Evolutionary conservation across 2,797 vertebrate species (phyloP).

Genomic region (Okamejei kenojei): DNA sequence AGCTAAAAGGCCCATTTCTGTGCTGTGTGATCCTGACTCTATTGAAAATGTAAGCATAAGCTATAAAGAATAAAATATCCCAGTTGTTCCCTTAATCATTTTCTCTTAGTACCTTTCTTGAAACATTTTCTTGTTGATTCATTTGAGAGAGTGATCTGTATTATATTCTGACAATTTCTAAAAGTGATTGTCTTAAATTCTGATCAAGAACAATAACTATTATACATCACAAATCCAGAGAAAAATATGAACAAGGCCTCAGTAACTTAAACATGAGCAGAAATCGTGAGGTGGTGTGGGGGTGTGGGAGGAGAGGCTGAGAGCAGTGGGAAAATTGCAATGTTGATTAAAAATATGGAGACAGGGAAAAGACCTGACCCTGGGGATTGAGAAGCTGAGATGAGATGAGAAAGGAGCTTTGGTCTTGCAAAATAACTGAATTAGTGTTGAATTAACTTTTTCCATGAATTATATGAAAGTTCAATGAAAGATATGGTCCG

Average conservation of each 20-base stretch:
- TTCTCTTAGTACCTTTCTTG: not conserved
- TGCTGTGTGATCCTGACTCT: no score
- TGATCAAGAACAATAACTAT: not conserved
- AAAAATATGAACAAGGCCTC: not conserved
- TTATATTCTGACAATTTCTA: not conserved
- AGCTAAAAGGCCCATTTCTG: no score
- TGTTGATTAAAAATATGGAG: not conserved
- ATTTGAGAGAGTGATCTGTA: not conserved
- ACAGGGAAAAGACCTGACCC: not conserved
- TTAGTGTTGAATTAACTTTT: constrained; percentile 2
- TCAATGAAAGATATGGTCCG: constrained; percentile 19
- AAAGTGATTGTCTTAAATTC: not conserved
- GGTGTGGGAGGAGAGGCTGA: not conserved
- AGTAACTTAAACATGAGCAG: no score
- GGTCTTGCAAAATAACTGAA: not conserved
- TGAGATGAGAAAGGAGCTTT: not conserved
- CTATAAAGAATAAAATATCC: not conserved
- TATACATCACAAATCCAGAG: not conserved
- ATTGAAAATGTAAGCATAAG: no score
- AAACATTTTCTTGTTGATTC: no score
- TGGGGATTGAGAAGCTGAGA: not conserved
- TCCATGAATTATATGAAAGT: constrained; percentile 4
- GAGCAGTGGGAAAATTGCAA: not conserved
- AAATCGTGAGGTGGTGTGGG: not conserved
- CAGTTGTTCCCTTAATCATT: not conserved